These are phyloP conservation scores for Akabosia matsudoensis DNA, from an alignment of 1,140 invertebrate species.

Conservation along the genomic window DNA sequence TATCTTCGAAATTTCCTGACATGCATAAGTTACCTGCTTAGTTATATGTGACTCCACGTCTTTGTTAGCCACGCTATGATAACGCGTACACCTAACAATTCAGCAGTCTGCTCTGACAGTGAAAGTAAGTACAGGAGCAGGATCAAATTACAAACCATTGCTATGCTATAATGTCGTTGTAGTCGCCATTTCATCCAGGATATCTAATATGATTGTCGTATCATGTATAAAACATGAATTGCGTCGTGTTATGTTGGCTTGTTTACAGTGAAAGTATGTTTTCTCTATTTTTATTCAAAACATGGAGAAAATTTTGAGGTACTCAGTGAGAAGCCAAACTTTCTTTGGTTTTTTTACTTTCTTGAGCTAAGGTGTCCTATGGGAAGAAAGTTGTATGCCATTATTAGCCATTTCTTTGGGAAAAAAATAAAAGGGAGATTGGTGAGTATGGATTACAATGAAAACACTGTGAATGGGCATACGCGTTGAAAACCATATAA, in stretches of 20 bases:
- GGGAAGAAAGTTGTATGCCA: background rate
- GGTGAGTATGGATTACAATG: too few relatives aligned
- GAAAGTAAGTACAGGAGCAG: too few relatives aligned
- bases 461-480: too few relatives aligned
- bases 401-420: constrained; percentile 9
- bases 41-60: too few relatives aligned
- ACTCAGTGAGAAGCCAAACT: background rate
- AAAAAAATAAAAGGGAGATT: constrained; percentile 1
- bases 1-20: too few relatives aligned
- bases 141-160: background rate
- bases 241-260: background rate
- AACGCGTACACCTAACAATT: too few relatives aligned
- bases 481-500: too few relatives aligned
- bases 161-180: background rate
- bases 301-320: too few relatives aligned
- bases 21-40: background rate
- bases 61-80: too few relatives aligned
- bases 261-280: background rate
- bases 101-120: too few relatives aligned
- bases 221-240: constrained; percentile 23
- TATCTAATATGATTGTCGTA: background rate
- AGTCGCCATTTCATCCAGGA: too few relatives aligned
- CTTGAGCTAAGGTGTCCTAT: background rate
- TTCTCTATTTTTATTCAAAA: too few relatives aligned
- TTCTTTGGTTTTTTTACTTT: background rate